Conservation (phyloP, 2,888 invertebrate species). For the Oscheius sp. region DNA sequence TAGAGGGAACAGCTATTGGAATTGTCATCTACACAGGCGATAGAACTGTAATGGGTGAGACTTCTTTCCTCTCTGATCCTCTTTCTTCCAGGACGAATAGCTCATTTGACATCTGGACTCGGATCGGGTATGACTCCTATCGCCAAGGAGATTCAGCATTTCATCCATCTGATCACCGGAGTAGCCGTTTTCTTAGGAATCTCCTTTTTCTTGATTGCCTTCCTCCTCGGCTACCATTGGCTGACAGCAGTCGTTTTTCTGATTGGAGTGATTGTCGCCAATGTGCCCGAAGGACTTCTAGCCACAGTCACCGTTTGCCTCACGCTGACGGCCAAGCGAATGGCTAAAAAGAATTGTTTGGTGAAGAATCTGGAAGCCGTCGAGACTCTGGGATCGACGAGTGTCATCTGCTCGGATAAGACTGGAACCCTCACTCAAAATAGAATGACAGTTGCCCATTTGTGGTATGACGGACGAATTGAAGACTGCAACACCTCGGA, state of each 20-base stretch:
- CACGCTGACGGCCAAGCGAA: conserved; percentile 96
- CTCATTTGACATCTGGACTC: conserved; percentile 81
- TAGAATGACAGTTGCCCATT: conserved; percentile 99
- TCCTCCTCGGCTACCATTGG: conserved; percentile 96
- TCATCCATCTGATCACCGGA: conserved; percentile 69
- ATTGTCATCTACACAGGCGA: conserved; percentile 74
- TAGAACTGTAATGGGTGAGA: conserved; percentile 74
- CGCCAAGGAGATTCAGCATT: conserved; percentile 96
- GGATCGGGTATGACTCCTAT: conserved; percentile 97
- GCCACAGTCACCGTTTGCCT: conserved; percentile 98
- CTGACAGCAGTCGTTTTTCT: conserved; percentile 94
- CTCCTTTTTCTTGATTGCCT: conserved; percentile 96
- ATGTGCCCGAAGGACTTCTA: conserved; percentile 94
- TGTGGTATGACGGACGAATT: conserved; percentile 84
- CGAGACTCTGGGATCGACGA: conserved; percentile 84
- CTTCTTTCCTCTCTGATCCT: not conserved
- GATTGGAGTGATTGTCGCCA: conserved; percentile 97
- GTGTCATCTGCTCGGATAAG: conserved; percentile 83
- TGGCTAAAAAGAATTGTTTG: conserved; percentile 90
- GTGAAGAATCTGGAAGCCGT: conserved; percentile 84
- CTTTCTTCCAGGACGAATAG: conserved; percentile 75
- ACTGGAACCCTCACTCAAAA: conserved; percentile 90
- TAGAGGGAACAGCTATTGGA: conserved; percentile 75
- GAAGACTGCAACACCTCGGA: conserved; percentile 98
- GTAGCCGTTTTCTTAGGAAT: conserved; percentile 76